These are phyloP conservation scores for Drosophila repleta DNA, from an alignment of 1,140 invertebrate species.

Conservation along the genomic window DNA sequence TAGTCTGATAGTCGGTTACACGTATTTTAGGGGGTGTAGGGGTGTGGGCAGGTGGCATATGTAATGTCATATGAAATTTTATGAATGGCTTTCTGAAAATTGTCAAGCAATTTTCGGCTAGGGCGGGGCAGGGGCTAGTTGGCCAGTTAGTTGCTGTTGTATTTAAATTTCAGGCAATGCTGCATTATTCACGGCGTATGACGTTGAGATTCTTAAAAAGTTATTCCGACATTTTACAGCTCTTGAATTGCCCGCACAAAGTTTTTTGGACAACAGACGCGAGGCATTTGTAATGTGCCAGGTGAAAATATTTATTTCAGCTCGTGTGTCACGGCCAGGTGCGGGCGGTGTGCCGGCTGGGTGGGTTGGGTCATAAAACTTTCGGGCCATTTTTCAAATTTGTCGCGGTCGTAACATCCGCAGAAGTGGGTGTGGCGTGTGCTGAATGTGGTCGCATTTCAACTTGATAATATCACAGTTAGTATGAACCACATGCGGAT, in stretches of 20 bases:
- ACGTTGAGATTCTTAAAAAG: conserved; percentile 45
- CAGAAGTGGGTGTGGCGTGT: conserved; percentile 37
- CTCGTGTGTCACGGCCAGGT: conserved; percentile 63
- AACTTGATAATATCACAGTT: conserved; percentile 75
- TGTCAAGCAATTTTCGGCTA: conserved; percentile 47
- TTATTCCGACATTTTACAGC: conserved; percentile 23
- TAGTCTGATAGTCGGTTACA: conserved; percentile 27
- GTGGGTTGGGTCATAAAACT: conserved; percentile 62
- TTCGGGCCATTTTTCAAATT: conserved; percentile 81
- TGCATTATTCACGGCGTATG: conserved; percentile 46
- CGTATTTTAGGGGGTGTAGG: background rate
- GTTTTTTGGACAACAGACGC: conserved; percentile 63
- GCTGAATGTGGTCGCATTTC: conserved; percentile 52
- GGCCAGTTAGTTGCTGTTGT: conserved; percentile 17
- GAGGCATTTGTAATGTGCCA: conserved; percentile 79
- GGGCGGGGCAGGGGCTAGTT: too few species aligned
- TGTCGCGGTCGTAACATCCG: conserved; percentile 64
- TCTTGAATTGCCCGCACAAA: conserved; percentile 37
- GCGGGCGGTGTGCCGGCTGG: background rate
- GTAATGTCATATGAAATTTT: conserved; percentile 68
- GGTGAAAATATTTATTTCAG: conserved; percentile 75
- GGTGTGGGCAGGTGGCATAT: conserved; percentile 15
- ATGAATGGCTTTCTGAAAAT: conserved; percentile 64
- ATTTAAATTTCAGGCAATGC: conserved; percentile 54
- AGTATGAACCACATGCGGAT: conserved; percentile 54